A percentile compares a stretch with the other conserved stretches of the same genome.
Evolutionary conservation across 1,140 invertebrate genomes (phyloP).

Genomic region (Colletes gigas): DNA sequence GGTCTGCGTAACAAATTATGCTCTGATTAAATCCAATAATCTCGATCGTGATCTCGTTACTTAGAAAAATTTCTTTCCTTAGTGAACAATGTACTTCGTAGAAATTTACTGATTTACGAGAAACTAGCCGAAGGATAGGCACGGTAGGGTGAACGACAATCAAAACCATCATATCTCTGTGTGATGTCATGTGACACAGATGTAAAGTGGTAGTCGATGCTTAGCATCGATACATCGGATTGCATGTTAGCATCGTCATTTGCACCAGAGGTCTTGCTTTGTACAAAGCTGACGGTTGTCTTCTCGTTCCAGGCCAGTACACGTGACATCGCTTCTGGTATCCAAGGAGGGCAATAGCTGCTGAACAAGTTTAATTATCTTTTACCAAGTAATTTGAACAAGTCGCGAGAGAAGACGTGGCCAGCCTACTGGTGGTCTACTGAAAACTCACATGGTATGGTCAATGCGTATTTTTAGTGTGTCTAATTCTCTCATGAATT

Average conservation of each 20-base stretch:
- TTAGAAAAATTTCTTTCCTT: neutral
- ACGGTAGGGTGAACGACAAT: slow-evolving; percentile 75
- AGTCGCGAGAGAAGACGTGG: slow-evolving; percentile 75
- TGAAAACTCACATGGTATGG: slow-evolving; percentile 80
- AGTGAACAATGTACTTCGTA: neutral
- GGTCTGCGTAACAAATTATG: neutral
- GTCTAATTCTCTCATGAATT: slow-evolving; percentile 59
- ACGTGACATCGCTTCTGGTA: slow-evolving; percentile 78
- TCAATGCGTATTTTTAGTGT: slow-evolving; percentile 75
- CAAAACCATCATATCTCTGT: slow-evolving; percentile 81
- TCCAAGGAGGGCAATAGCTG: slow-evolving; percentile 80
- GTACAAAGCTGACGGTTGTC: slow-evolving; percentile 72
- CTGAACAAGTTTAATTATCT: slow-evolving; percentile 80
- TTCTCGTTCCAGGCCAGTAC: slow-evolving; percentile 64
- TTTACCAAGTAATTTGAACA: slow-evolving; percentile 77
- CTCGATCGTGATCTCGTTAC: neutral
- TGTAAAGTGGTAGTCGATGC: slow-evolving; percentile 77
- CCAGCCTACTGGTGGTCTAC: slow-evolving; percentile 79
- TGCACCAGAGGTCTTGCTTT: slow-evolving; percentile 75
- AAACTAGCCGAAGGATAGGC: slow-evolving; percentile 68
- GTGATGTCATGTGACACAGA: slow-evolving; percentile 80
- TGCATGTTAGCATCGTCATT: slow-evolving; percentile 75
- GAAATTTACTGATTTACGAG: slow-evolving; percentile 58
- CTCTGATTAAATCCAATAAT: neutral
- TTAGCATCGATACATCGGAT: slow-evolving; percentile 78